A percentile compares a stretch with the other conserved stretches of the same genome.
phyloP scores from a whole-genome alignment of 2,797 vertebrate species.

The Pantherophis alleghaniensis region DNA sequence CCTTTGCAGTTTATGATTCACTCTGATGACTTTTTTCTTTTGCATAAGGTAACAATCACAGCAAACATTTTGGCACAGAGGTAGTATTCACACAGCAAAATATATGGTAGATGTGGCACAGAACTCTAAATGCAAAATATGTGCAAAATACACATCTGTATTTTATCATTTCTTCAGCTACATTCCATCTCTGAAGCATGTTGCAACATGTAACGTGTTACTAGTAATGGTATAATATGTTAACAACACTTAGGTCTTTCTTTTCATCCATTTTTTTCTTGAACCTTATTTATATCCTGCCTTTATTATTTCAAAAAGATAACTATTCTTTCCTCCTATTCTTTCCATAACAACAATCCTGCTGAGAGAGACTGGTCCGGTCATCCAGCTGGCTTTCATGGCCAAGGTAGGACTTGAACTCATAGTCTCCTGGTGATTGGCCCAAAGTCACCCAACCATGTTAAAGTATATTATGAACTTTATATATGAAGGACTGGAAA shows the following conservation, averaged over 20 bases:
- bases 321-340: background rate
- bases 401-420: background rate
- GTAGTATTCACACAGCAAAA: background rate
- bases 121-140: background rate
- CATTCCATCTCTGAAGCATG: background rate
- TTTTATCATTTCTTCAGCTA: background rate
- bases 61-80: background rate
- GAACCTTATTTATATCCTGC: background rate
- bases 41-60: background rate
- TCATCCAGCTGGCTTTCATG: background rate
- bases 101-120: background rate
- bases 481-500: too few species aligned
- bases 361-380: background rate
- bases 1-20: background rate
- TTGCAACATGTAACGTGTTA: background rate
- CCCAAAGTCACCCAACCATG: too few species aligned
- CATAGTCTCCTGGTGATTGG: too few species aligned
- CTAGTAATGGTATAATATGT: background rate
- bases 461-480: too few species aligned
- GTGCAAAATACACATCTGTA: background rate
- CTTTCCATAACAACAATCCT: background rate
- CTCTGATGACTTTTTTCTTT: background rate
- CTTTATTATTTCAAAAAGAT: background rate
- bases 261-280: background rate
- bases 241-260: background rate